Conservation (phyloP, 2,888 invertebrate genomes). For the Meteorus colon region DNA sequence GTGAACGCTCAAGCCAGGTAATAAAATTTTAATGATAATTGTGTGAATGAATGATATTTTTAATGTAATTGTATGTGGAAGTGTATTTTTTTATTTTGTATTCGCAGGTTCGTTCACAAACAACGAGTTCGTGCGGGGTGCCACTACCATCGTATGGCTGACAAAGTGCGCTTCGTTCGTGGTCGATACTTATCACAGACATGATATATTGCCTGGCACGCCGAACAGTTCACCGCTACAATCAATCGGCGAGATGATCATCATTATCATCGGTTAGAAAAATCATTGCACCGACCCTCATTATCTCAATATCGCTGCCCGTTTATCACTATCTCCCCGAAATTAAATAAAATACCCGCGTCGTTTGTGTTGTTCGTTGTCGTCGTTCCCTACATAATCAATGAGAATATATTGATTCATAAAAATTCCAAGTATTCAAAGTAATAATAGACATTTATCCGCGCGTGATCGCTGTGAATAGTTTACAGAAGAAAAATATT, state of each 20-base stretch:
- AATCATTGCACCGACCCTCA: slow-evolving; percentile 21
- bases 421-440: neutral
- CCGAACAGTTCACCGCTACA: slow-evolving; percentile 44
- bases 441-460: neutral
- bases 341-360: slow-evolving; percentile 2
- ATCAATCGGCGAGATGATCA: slow-evolving; percentile 39
- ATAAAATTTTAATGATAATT: neutral
- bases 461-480: neutral
- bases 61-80: no score
- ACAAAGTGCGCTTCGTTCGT: slow-evolving; percentile 54
- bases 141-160: slow-evolving; percentile 48
- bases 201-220: slow-evolving; percentile 42
- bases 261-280: slow-evolving; percentile 27
- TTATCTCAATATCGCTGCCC: slow-evolving; percentile 29
- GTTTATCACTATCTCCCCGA: slow-evolving; percentile 13
- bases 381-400: neutral
- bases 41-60: neutral
- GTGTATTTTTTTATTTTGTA: slow-evolving; percentile 18
- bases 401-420: neutral
- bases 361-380: slow-evolving; percentile 18
- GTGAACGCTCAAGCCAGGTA: slow-evolving; percentile 68
- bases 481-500: neutral
- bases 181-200: slow-evolving; percentile 52
- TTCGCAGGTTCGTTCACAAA: slow-evolving; percentile 57
- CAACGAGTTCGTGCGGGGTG: slow-evolving; percentile 55